These are phyloP conservation scores for Diabrotica balteata DNA, from an alignment of 2,888 invertebrate genomes.

Conservation along the genomic window DNA sequence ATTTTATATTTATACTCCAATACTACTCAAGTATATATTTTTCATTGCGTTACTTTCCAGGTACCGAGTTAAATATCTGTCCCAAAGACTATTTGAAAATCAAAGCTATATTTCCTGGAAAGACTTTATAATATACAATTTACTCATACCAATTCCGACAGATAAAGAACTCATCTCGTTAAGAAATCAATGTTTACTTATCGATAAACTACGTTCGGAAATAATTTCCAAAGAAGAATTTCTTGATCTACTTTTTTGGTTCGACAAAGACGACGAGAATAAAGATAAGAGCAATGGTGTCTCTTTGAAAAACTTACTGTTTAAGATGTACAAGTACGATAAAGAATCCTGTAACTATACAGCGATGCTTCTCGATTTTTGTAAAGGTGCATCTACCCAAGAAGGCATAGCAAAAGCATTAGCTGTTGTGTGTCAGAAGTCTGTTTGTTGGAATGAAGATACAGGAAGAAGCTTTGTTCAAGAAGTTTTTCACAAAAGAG, in stretches of 20 bases:
- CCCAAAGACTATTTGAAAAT: conserved; percentile 64
- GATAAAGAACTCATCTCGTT: conserved; percentile 64
- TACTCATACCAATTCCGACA: conserved; percentile 65
- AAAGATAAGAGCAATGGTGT: conserved; percentile 33
- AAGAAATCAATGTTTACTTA: conserved; percentile 61
- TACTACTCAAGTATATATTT: too few species aligned
- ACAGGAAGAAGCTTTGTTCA: conserved; percentile 63
- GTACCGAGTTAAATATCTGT: conserved; percentile 47
- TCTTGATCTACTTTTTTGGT: conserved; percentile 57
- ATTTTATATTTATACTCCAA: too few species aligned
- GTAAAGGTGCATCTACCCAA: conserved; percentile 65
- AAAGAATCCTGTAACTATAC: conserved; percentile 67
- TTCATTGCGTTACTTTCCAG: too few species aligned
- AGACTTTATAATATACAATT: conserved; percentile 70
- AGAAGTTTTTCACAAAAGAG: conserved; percentile 34
- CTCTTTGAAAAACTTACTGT: conserved; percentile 65
- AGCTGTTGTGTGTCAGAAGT: conserved; percentile 65
- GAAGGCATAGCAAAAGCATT: conserved; percentile 68
- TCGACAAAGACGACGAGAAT: conserved; percentile 48
- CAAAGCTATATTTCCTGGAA: conserved; percentile 69
- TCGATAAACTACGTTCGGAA: conserved; percentile 60
- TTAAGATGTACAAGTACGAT: conserved; percentile 64
- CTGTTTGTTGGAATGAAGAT: conserved; percentile 61
- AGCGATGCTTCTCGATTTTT: conserved; percentile 69
- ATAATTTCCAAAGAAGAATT: conserved; percentile 56